These are phyloP conservation scores for Dynastes hyllus DNA, from an alignment of 2,888 invertebrate species.

Conservation along the genomic window DNA sequence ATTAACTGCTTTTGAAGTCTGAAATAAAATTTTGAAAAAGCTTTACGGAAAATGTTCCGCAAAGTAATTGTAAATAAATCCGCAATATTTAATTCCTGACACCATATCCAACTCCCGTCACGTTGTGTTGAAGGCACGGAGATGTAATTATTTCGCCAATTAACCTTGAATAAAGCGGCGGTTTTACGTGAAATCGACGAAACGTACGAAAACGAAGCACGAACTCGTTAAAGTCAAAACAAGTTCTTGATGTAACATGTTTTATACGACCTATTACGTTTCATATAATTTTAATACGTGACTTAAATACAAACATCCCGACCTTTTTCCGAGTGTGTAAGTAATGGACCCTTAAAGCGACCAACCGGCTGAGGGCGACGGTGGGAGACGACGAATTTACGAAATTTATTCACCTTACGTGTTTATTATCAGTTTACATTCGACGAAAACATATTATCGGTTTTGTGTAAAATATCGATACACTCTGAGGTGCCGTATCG, in stretches of 20 bases:
- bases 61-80: background rate
- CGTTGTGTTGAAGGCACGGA: background rate
- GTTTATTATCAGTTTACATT: slow-evolving; percentile 46
- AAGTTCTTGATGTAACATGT: slow-evolving; percentile 51
- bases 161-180: slow-evolving; percentile 39
- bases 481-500: background rate
- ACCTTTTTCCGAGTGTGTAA: slow-evolving; percentile 44
- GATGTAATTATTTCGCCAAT: slow-evolving; percentile 45
- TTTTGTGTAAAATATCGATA: slow-evolving; percentile 31
- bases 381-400: slow-evolving; percentile 22
- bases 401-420: slow-evolving; percentile 46
- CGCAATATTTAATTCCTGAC: background rate
- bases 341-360: slow-evolving; percentile 42
- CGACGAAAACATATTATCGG: slow-evolving; percentile 35
- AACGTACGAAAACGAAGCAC: slow-evolving; percentile 41
- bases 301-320: slow-evolving; percentile 50
- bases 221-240: slow-evolving; percentile 47
- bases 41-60: background rate
- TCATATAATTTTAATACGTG: slow-evolving; percentile 54
- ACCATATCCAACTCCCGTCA: slow-evolving; percentile 7
- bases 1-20: background rate
- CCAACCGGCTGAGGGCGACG: background rate
- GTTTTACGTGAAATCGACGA: slow-evolving; percentile 39
- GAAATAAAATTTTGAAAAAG: background rate
- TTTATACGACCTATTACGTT: slow-evolving; percentile 50